Evolutionary conservation across 1,140 invertebrate genomes (phyloP), one percentile per base, ranked within the genome.

Genomic region (Drosophila setifemur): DNA sequence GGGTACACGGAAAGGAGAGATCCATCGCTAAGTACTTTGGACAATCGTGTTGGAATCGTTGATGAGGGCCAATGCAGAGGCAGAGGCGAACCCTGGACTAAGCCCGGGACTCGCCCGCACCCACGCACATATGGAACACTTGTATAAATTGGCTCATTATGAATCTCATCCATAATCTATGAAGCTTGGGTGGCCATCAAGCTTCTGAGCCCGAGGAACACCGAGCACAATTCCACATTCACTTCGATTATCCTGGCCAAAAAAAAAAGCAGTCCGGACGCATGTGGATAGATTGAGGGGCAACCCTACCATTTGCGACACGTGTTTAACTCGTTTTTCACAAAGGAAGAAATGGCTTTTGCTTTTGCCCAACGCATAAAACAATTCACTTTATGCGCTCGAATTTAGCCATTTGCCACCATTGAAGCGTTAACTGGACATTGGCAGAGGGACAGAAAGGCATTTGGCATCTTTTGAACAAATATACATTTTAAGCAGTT

Each of bases 121-220:
- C 35, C 52, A 58, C 33, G 35, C 52, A 63, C 50, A 58, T 69
- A 63, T 40, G 33, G 39, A 85, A 85, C 81, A 73, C 72, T 85
- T 85, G 81, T 86, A 85, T 85, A 86, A 86, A 85, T 85, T 86
- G 81, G 81, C 81, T 85, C 81, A 85, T 85, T 85, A 85, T 86
- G 81, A 72, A 86, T 70, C 81, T 85, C 81, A 85, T 85, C 81
- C 81, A 86, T 85, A 85, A 86, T 85, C 81, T 85, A 85, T 86
- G 81, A 85, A 81, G 77, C 60, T 60, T 37, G 53, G 68, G 48
- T 21, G 55, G 63, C 81, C 81, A 85, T 85, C 83, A 76, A 81
- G 67, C 60, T 75, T 49, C 45, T 33, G 50, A 37, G 42, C 45
- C 45, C 28, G 50, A 37, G 42, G 37, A 58, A 55, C 16, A 14